phyloP scores from a whole-genome alignment of 2,888 invertebrate genomes.

The Leptogaster cylindrica region DNA sequence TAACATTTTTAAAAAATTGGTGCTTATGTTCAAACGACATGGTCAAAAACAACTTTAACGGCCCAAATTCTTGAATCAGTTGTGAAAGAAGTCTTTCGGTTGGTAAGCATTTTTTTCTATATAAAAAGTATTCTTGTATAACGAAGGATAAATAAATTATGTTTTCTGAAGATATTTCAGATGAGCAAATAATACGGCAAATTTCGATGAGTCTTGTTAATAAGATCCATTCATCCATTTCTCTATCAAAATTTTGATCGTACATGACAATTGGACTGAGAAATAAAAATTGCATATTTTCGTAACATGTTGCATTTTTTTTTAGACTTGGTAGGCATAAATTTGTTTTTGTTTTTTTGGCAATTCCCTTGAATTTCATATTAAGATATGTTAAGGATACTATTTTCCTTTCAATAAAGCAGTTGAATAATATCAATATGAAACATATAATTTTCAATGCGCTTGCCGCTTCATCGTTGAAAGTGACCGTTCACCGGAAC shows the following conservation, averaged over 20 bases:
- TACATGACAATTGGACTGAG: too few species aligned
- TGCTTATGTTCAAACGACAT: slow-evolving; percentile 15
- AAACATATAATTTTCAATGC: too few species aligned
- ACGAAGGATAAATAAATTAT: background rate
- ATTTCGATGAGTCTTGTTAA: background rate
- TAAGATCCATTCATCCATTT: too few species aligned
- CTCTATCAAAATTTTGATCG: too few species aligned
- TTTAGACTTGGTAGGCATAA: background rate
- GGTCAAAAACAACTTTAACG: background rate
- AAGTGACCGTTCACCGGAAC: too few species aligned
- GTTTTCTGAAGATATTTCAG: background rate
- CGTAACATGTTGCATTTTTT: background rate
- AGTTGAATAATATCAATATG: too few species aligned
- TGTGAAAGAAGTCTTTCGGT: background rate
- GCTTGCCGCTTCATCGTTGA: too few species aligned
- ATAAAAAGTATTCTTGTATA: background rate
- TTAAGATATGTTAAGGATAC: background rate
- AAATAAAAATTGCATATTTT: background rate
- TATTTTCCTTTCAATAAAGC: background rate
- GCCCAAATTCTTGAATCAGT: background rate
- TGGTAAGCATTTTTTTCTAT: background rate
- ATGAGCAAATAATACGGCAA: background rate
- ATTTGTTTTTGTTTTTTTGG: background rate
- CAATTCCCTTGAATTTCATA: background rate
- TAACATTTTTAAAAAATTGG: slow-evolving; percentile 4